These are phyloP conservation scores for Lasioglossum leucozonium DNA, from an alignment of 2,888 invertebrate genomes.

Conservation along the genomic window DNA sequence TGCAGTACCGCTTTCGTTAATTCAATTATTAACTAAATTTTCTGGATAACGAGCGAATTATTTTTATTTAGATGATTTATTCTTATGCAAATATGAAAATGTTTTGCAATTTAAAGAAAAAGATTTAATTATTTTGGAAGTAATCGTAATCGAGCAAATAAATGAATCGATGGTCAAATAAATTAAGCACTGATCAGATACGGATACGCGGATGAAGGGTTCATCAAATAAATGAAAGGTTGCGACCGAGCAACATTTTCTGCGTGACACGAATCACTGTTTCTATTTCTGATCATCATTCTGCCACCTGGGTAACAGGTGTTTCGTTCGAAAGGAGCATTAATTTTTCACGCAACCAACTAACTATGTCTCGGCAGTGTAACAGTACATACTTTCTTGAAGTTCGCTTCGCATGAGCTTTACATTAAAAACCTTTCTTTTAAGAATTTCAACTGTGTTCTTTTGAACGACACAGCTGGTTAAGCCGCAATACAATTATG, in stretches of 20 bases:
- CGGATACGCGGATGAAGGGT: not conserved
- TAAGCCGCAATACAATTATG: not conserved
- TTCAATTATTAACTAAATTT: too few relatives aligned
- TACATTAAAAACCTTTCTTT: not conserved
- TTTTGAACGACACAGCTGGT: not conserved
- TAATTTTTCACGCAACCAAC: not conserved
- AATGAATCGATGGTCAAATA: not conserved
- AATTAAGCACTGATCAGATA: not conserved
- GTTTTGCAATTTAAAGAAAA: not conserved
- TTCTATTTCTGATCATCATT: not conserved
- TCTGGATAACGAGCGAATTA: too few relatives aligned
- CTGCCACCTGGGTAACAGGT: not conserved
- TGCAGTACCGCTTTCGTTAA: too few relatives aligned
- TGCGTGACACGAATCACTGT: not conserved
- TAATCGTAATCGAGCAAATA: not conserved
- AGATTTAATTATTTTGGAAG: not conserved
- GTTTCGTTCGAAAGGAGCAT: not conserved
- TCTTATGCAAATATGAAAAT: not conserved
- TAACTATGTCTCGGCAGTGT: not conserved
- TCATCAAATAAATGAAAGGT: not conserved
- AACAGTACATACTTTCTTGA: not conserved
- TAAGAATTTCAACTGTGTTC: not conserved
- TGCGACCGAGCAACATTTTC: not conserved
- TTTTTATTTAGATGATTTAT: too few relatives aligned
- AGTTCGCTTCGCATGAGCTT: not conserved